Conservation (phyloP, 2,797 vertebrate genomes). For the Eulemur albifrons region DNA sequence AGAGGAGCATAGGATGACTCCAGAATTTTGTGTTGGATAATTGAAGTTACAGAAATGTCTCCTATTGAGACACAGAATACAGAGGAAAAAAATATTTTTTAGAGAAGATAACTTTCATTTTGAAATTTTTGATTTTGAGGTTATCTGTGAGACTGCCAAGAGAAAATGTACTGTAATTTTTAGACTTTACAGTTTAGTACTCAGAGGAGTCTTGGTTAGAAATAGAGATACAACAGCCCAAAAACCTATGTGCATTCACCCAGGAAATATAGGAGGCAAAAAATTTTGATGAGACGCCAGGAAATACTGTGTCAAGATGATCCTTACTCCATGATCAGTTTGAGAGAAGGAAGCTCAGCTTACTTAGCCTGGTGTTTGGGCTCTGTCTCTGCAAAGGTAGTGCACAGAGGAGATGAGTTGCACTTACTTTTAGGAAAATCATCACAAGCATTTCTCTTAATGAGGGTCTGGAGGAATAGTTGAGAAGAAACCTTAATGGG, state of each 20-base stretch:
- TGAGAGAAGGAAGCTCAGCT: background rate
- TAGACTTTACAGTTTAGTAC: background rate
- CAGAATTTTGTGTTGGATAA: background rate
- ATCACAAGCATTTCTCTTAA: conserved; percentile 48
- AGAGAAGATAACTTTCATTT: background rate
- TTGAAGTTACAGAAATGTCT: background rate
- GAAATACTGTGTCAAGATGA: background rate
- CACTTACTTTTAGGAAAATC: conserved; percentile 31
- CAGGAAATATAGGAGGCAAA: background rate
- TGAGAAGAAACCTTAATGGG: conserved; percentile 28
- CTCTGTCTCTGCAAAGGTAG: background rate
- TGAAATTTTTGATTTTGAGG: conserved; percentile 46
- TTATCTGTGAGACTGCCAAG: conserved; percentile 19
- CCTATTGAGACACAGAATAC: background rate
- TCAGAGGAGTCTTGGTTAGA: background rate
- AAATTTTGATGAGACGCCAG: background rate
- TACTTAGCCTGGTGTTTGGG: background rate
- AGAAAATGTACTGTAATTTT: background rate
- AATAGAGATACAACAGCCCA: background rate
- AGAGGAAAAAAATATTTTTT: background rate
- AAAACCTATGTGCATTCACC: background rate
- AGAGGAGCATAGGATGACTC: background rate
- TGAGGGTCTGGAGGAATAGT: conserved; percentile 45
- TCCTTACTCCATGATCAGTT: background rate
- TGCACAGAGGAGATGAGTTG: background rate